These are phyloP conservation scores for Rhizomys pruinosus DNA, from an alignment of 2,113 vertebrate species.

Conservation along the genomic window DNA sequence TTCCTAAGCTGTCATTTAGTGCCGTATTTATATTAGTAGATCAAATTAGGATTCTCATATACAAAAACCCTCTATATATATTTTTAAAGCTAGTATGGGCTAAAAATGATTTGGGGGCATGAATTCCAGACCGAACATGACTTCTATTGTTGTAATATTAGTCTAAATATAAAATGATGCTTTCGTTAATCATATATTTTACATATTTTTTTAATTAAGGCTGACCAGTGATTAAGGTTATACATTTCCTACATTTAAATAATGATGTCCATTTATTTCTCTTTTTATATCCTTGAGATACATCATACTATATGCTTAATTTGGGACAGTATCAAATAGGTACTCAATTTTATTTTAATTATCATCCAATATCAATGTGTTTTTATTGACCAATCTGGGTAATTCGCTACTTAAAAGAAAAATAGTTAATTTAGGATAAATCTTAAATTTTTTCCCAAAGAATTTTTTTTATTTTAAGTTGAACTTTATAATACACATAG, in stretches of 20 bases:
- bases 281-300: not conserved
- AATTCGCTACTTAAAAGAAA: not conserved
- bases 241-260: not conserved
- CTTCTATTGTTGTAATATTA: not conserved
- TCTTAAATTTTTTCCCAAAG: conserved; percentile 16
- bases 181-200: not conserved
- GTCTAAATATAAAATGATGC: not conserved
- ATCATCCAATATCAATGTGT: not conserved
- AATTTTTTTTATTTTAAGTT: no score
- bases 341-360: conserved; percentile 7
- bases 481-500: no score
- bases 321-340: not conserved
- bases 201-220: conserved; percentile 33
- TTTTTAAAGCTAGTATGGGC: not conserved
- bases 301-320: not conserved
- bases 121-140: not conserved
- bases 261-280: not conserved
- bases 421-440: not conserved
- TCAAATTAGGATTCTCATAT: not conserved
- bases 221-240: not conserved
- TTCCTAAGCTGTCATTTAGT: not conserved
- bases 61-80: not conserved
- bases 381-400: not conserved
- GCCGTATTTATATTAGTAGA: not conserved
- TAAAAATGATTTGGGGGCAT: not conserved